These are phyloP conservation scores for Potamilus streckersoni DNA, from an alignment of 1,140 invertebrate species.

Conservation along the genomic window DNA sequence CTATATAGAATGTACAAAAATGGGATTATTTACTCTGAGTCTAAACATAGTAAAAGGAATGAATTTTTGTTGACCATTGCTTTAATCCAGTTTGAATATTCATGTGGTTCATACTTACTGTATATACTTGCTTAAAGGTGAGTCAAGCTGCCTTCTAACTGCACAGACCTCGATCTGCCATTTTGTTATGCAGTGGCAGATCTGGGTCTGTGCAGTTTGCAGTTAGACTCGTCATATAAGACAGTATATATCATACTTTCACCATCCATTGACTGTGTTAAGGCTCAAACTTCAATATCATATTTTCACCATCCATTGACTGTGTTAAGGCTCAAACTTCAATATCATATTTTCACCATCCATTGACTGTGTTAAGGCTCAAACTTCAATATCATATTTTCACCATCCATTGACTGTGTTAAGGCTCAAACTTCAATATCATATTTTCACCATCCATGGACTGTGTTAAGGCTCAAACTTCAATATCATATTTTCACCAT, in stretches of 20 bases:
- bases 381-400: not conserved
- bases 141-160: no score
- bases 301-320: not conserved
- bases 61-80: not conserved
- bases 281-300: slow-evolving; percentile 1
- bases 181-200: no score
- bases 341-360: not conserved
- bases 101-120: not conserved
- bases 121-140: no score
- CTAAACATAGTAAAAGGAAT: slow-evolving; percentile 4
- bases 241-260: not conserved
- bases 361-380: not conserved
- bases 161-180: no score
- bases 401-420: no score
- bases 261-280: not conserved
- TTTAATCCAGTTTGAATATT: slow-evolving; percentile 10
- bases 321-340: no score
- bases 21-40: slow-evolving; percentile 10
- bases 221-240: no score
- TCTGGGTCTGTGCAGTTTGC: no score
- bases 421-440: no score
- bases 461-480: not conserved
- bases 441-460: not conserved
- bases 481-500: not conserved
- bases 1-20: slow-evolving; percentile 11